Evolutionary conservation across 2,888 invertebrate species (phyloP), one percentile per base, ranked within the genome.

Genomic region (Caenorhabditis sp.): DNA sequence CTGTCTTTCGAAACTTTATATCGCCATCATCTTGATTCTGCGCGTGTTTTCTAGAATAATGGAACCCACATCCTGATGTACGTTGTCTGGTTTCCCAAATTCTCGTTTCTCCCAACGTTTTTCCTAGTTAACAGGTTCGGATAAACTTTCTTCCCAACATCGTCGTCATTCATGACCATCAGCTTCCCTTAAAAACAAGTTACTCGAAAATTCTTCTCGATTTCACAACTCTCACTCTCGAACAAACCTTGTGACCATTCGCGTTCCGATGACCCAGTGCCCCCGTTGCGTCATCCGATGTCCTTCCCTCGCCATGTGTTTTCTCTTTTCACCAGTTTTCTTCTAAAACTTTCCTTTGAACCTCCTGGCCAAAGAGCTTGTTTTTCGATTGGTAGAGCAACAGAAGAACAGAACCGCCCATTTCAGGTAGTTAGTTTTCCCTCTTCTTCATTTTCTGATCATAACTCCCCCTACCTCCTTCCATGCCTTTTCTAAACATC

Each of bases 181-280:
- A 13, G 9, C 9, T 30, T 24, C 26, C 48, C n/a, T 4, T 17
- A 48, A 65, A 55, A 65, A 65, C 46, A 55, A 65, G n/a, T 53
- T 63, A 39, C 20, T 46, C 66, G 39, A 9, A n/a, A n/a, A n/a
- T n/a, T 27, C 27, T 30, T 41, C 50, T 58, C 48, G 39, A 68
- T 68, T 68, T 66, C 41, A 35, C 56, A 66, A 66, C 41, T 41
- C 20, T 7, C 41, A 45, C 63, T 55, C 55, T 30, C 27, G 55
- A 53, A 46, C 52, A 58, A 58, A 52, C 58, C 68, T 58, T 68
- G 68, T 68, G 68, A 68, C 68, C 58, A 45, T 70, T 32, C 46
- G 52, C 59, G 70, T 70, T 70, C 70, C 70, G 70, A 20, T 70
- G 70, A 70, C 70, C 70, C 70, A 70, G 59, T 70, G 70, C 52